Percentiles rank a stretch among this genome's conserved stretches.
Conservation (phyloP, 1,140 invertebrate species). For the Lepidostoma basale region DNA sequence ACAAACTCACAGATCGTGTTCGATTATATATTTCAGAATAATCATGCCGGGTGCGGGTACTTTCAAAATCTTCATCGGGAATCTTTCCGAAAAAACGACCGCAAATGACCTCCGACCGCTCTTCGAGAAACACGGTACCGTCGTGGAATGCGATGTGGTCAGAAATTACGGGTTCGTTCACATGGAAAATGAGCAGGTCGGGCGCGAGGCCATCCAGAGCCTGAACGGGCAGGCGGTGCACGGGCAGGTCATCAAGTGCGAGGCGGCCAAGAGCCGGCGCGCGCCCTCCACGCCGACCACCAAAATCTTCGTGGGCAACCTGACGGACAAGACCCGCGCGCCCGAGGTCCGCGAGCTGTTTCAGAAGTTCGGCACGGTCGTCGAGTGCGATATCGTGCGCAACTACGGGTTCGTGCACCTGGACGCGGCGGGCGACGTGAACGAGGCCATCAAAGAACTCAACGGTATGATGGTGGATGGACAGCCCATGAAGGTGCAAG, state of each 20-base stretch:
- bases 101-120: slow-evolving; percentile 84
- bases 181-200: slow-evolving; percentile 91
- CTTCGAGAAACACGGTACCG: slow-evolving; percentile 94
- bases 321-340: slow-evolving; percentile 87
- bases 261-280: slow-evolving; percentile 85
- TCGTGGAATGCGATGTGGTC: slow-evolving; percentile 94
- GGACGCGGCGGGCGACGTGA: slow-evolving; percentile 81
- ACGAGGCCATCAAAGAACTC: slow-evolving; percentile 84
- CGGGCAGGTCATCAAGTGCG: slow-evolving; percentile 89
- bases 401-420: slow-evolving; percentile 93
- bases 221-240: slow-evolving; percentile 87
- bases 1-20: slow-evolving; percentile 33
- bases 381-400: slow-evolving; percentile 89
- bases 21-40: slow-evolving; percentile 47
- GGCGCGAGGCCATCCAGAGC: slow-evolving; percentile 89
- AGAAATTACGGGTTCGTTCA: slow-evolving; percentile 98
- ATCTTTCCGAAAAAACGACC: slow-evolving; percentile 87
- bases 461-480: slow-evolving; percentile 85
- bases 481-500: slow-evolving; percentile 86
- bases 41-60: slow-evolving; percentile 87
- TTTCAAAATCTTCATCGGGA: slow-evolving; percentile 95
- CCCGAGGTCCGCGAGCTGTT: slow-evolving; percentile 86
- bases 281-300: slow-evolving; percentile 83
- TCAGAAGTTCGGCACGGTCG: slow-evolving; percentile 86
- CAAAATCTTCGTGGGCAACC: slow-evolving; percentile 89